Evolutionary conservation across 2,888 invertebrate species (phyloP).

Genomic region (Drosophila cracens): DNA sequence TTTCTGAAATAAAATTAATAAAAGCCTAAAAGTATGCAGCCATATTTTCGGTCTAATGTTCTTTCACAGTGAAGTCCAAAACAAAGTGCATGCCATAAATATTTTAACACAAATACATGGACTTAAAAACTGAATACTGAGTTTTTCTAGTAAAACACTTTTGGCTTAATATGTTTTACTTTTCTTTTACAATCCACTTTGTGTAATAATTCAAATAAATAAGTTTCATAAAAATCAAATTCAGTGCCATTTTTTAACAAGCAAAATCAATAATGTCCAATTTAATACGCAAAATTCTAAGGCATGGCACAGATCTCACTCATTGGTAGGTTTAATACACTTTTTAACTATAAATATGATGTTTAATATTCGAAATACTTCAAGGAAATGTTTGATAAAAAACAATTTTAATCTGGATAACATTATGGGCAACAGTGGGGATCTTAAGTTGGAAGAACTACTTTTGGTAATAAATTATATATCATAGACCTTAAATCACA

Average conservation of each 20-base stretch:
- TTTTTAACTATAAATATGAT: background rate
- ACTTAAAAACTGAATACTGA: background rate
- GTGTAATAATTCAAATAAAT: conserved; percentile 18
- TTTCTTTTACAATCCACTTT: background rate
- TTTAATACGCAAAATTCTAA: conserved; percentile 43
- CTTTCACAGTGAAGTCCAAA: conserved; percentile 17
- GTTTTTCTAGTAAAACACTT: background rate
- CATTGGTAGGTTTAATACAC: conserved; percentile 26
- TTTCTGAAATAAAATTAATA: background rate
- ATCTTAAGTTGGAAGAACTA: conserved; percentile 50
- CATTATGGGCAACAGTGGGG: conserved; percentile 18
- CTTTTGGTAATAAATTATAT: conserved; percentile 10
- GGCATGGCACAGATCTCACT: conserved; percentile 15
- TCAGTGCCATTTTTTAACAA: background rate
- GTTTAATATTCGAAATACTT: background rate
- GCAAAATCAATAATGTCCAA: conserved; percentile 35
- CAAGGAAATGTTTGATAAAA: conserved; percentile 47
- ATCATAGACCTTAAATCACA: background rate
- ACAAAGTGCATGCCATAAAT: background rate
- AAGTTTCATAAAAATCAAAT: background rate
- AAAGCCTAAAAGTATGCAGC: conserved; percentile 30
- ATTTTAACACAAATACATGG: background rate
- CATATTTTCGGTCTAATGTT: background rate
- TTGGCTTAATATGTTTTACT: background rate
- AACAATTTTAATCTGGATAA: conserved; percentile 36